Base-by-base conservation (phyloP, 2,888 invertebrate genomes). In the Nasonovia ribisnigri region DNA sequence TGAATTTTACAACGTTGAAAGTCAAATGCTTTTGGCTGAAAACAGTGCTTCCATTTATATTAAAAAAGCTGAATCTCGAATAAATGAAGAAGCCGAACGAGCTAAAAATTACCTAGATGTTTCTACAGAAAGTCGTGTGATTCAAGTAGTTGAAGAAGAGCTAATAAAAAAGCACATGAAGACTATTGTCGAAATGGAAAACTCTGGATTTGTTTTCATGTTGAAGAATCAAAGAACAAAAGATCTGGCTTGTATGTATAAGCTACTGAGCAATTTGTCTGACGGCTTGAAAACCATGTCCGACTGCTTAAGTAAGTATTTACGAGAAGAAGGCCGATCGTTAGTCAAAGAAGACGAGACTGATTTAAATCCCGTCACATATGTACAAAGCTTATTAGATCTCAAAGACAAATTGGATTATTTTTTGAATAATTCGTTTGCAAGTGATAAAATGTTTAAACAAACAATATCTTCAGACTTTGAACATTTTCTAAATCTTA, bases 21-120 rank as follows among this genome's bases (percentile, higher is more conserved):
- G 99, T 96, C 99, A 99, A 96, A 99, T 99, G 96, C 99, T 99
- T 96, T 96, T 99, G 95, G 98, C 98, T 67, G 99, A 99, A 96
- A 99, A 99, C 96, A 99, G 99, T 96, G 99, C 99, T 94, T 99
- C 99, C 94, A 99, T 99, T 95, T 99, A 99, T 96, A 99, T 99
- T 95, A 99, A 98, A 96, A 99, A 99, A 96, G 99, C 99, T 93
- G 99, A 99, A 96, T 97, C 98, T 67, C 97, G 99, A 95, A 99
- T 99, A 95, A 97, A 98, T 95, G 99, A 99, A 96, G 99, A 99
- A 96, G 99, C 99, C 43, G 99, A 99, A 96, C 97, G 99, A 95
- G 99, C 99, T 88, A 98, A 99, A 94, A 98, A 99, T 96, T 99
- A 99, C 96, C 97, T 99, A 94, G 99, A 99, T 96, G 98, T 99